Percentiles rank a stretch among this genome's conserved stretches.
These are phyloP conservation scores for Larimichthys polyactis DNA, from an alignment of 2,113 vertebrate genomes.

Conservation along the genomic window DNA sequence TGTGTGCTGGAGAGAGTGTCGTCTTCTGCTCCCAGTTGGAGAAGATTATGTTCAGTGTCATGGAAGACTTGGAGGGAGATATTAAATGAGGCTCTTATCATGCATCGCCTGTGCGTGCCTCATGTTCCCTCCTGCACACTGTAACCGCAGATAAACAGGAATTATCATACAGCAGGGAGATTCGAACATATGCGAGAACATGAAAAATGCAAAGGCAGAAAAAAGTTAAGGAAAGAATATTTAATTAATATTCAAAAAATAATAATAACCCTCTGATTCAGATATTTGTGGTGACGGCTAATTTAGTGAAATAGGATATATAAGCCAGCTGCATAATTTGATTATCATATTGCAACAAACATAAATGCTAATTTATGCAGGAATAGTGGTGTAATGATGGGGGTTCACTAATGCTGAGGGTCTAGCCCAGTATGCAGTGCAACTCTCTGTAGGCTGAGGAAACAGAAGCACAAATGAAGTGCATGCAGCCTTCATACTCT, in stretches of 20 bases:
- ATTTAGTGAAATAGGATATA: constrained; percentile 33
- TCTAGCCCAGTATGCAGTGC: constrained; percentile 31
- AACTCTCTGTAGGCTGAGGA: constrained; percentile 57
- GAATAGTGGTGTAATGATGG: constrained; percentile 50
- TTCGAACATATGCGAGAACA: constrained; percentile 9
- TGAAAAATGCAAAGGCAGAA: constrained; percentile 24
- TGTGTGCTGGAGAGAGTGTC: constrained; percentile 2
- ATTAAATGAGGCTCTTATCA: constrained; percentile 72
- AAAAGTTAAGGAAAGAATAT: constrained; percentile 3
- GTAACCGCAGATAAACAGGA: constrained; percentile 38
- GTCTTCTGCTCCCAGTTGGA: constrained; percentile 66
- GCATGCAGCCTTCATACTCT: constrained; percentile 66
- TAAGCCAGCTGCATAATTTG: constrained; percentile 39
- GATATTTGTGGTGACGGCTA: background rate
- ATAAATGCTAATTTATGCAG: constrained; percentile 69
- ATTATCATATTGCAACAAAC: constrained; percentile 40
- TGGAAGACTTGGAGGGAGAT: constrained; percentile 73
- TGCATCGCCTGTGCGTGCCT: constrained; percentile 55
- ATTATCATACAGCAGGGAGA: constrained; percentile 23
- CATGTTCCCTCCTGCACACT: constrained; percentile 37
- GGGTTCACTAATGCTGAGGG: constrained; percentile 39
- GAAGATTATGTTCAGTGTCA: constrained; percentile 76
- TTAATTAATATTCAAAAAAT: background rate
- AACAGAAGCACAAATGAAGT: constrained; percentile 65
- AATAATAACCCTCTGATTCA: background rate